phyloP scores from a whole-genome alignment of 2,113 vertebrate species.

The Merops nubicus region DNA sequence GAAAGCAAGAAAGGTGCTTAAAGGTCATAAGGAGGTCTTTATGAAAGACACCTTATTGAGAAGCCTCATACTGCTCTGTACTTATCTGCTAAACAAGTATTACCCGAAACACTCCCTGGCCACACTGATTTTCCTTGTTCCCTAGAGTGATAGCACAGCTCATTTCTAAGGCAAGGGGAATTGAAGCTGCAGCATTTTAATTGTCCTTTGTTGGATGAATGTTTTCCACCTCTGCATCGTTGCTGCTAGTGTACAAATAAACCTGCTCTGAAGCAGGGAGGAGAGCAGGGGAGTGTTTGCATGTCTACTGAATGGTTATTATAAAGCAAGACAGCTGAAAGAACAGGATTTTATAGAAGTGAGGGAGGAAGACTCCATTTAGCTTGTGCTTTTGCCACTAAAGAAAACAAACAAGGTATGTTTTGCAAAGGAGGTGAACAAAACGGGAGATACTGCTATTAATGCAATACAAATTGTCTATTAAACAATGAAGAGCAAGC shows the following conservation, averaged over 20 bases:
- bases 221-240: background rate
- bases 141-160: background rate
- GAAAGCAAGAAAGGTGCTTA: background rate
- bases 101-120: background rate
- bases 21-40: background rate
- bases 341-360: background rate
- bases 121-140: too few relatives aligned
- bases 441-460: background rate
- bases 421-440: background rate
- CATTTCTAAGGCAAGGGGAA: background rate
- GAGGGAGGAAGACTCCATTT: background rate
- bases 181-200: accelerated
- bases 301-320: background rate
- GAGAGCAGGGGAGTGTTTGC: background rate
- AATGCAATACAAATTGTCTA: background rate
- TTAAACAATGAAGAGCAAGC: background rate
- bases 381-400: background rate
- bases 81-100: background rate
- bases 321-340: background rate
- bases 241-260: background rate
- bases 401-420: background rate
- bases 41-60: background rate
- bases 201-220: background rate
- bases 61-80: background rate
- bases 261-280: background rate